A percentile compares a stretch with the other conserved stretches of the same genome.
phyloP scores from a whole-genome alignment of 2,113 vertebrate genomes.

The Scophthalmus maximus region DNA sequence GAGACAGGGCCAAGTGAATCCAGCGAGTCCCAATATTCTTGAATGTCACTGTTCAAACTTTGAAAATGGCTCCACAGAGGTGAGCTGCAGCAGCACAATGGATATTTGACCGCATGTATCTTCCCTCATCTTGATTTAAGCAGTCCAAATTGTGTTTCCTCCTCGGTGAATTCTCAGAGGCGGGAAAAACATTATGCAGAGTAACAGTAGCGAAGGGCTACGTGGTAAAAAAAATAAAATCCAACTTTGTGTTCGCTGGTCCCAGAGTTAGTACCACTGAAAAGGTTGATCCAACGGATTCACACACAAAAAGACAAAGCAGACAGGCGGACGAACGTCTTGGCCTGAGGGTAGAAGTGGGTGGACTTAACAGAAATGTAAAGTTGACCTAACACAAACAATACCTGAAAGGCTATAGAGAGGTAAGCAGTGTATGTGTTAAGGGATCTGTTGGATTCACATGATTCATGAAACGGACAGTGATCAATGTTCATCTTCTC shows the following conservation, averaged over 20 bases:
- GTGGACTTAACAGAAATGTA: background rate
- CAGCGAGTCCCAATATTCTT: conserved; percentile 18
- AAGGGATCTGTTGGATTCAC: background rate
- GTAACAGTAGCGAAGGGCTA: too few relatives aligned
- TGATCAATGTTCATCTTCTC: conserved; percentile 3
- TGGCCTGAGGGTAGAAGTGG: background rate
- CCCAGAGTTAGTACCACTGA: conserved; percentile 4
- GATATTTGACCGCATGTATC: background rate
- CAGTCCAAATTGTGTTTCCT: background rate
- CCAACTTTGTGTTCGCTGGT: conserved; percentile 43
- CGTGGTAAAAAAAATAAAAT: background rate
- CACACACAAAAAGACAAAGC: background rate
- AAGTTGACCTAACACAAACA: background rate
- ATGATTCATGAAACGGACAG: background rate
- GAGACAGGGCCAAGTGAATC: conserved; percentile 18
- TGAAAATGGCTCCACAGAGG: background rate
- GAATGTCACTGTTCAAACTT: background rate
- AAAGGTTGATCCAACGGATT: conserved; percentile 4
- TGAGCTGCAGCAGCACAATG: background rate
- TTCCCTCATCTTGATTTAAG: background rate
- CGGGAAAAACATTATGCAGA: background rate
- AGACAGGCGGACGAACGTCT: background rate
- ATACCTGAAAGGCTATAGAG: background rate
- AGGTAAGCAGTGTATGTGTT: background rate
- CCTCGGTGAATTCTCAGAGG: background rate